Base-by-base conservation (phyloP, 2,888 invertebrate genomes). In the Nudaria mundana region DNA sequence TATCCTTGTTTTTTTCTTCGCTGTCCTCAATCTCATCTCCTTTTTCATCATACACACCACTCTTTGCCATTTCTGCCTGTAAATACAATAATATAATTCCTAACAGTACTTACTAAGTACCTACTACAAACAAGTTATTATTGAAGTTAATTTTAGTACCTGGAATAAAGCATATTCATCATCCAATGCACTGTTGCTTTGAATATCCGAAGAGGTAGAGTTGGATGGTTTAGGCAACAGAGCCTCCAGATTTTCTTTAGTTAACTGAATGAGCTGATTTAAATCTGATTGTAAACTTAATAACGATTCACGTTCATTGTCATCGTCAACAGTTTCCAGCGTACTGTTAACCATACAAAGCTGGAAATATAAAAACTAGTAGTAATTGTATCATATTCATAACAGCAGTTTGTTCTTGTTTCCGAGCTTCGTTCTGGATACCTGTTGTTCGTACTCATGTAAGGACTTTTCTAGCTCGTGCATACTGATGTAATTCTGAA, bases 91-190 rank as follows among this genome's bases (percentile, higher is more conserved):
- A 10, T 13, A 18, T 10, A 28, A 5, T 5, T 31, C n/a, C n/a
- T n/a, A n/a, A n/a, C n/a, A n/a, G n/a, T n/a, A n/a, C n/a, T n/a
- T n/a, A n/a, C n/a, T n/a, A n/a, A n/a, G n/a, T n/a, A n/a, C n/a
- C n/a, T n/a, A n/a, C n/a, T n/a, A n/a, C n/a, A n/a, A n/a, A n/a
- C n/a, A n/a, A n/a, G n/a, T n/a, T n/a, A n/a, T n/a, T n/a, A n/a
- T n/a, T n/a, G n/a, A n/a, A n/a, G n/a, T n/a, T n/a, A n/a, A n/a
- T n/a, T n/a, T n/a, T n/a, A n/a, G n/a, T 81, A 92, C 93, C 92
- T 93, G 92, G 66, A 94, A 93, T 49, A 92, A 76, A 30, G 91
- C 91, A 86, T 93, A 94, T 80, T 94, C 93, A 66, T 81, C 76
- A 66, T 87, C 87, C 37, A 85, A 55, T 48, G 74, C 73, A 44